phyloP scores from a whole-genome alignment of 2,888 invertebrate genomes.

The Drosophila acutilabella region DNA sequence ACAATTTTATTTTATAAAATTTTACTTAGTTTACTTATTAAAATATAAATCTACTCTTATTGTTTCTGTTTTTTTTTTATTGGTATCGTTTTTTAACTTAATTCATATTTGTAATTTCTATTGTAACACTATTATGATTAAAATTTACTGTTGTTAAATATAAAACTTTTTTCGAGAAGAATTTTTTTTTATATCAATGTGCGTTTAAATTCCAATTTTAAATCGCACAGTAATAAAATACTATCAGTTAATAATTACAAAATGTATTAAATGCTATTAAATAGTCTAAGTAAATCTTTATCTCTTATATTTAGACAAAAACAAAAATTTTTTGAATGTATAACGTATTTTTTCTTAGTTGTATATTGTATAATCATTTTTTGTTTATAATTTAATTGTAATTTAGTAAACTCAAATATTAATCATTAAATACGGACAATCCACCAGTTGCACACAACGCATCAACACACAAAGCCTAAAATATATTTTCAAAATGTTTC shows the following conservation, averaged over 20 bases:
- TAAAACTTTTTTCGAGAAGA: slow-evolving; percentile 49
- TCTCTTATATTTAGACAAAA: no score
- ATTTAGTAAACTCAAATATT: no score
- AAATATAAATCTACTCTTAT: slow-evolving; percentile 26
- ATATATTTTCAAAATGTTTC: no score
- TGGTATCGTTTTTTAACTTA: slow-evolving; percentile 3
- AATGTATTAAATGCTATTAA: not conserved
- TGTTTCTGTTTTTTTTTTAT: slow-evolving; percentile 13
- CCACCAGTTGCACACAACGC: no score
- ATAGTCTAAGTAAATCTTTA: no score
- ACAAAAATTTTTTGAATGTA: no score
- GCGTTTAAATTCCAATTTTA: not conserved
- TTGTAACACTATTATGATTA: slow-evolving; percentile 39
- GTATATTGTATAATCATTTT: no score
- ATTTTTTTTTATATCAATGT: slow-evolving; percentile 22
- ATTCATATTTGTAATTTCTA: slow-evolving; percentile 12
- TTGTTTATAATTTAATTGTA: no score
- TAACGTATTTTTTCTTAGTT: no score
- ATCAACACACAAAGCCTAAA: no score
- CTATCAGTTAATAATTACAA: slow-evolving; percentile 74
- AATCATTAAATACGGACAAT: no score
- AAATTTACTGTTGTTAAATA: slow-evolving; percentile 60
- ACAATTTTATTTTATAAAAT: slow-evolving; percentile 60
- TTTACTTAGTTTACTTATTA: slow-evolving; percentile 1
- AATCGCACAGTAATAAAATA: slow-evolving; percentile 76